Base-by-base conservation (phyloP, 92 coral and sea anemone species). In the Desmophyllum pertusum region DNA sequence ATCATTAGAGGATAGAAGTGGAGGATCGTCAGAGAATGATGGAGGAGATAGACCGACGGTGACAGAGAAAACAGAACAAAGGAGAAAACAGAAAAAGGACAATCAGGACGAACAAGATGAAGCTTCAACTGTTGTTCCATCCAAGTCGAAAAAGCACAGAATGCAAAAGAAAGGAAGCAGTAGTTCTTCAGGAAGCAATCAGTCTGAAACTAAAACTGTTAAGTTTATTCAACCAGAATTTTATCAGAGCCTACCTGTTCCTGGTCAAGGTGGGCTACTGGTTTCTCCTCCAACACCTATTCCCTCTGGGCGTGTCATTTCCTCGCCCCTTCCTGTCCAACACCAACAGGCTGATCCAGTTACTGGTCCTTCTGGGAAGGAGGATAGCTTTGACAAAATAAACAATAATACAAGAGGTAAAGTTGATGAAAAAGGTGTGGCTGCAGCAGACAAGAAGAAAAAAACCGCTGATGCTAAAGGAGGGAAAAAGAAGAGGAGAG, bases 161-260 rank as follows among this genome's bases (percentile, higher is more conserved):
- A 61, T 81, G 2, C 88, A 84, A 21, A 88, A 91, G 73, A 77
- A 87, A 41, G 53, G 59, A 10, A 75, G 94, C 41, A 74, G 79
- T 36, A 81, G 83, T 36, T 91, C 94, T 52, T 85, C 92, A 1
- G 94, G 89, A 33, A 90, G 90, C 69, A 83, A 75, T 75, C 83
- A 84, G 45, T 31, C 82, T 0, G 92, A 85, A 29, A 35, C 62
- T 13, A 90, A 82, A 40, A 94, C 85, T 42, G 90, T 94, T 6
- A 92, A 94, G 83, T 92, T 94, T 69, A 87, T 94, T 65, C 95
- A 94, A 75, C 98, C 98, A 57, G 95, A 94, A 53, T 90, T 94
- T 42, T 84, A 77, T 31, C 88, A 84, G 23, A 79, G 79, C 41
- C 42, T 92, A 21, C 84, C 98, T 39, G 64, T 89, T 75, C 83